A percentile compares a stretch with the other conserved stretches of the same genome.
phyloP scores from a whole-genome alignment of 2,888 invertebrate genomes.

The Baccha elongata region DNA sequence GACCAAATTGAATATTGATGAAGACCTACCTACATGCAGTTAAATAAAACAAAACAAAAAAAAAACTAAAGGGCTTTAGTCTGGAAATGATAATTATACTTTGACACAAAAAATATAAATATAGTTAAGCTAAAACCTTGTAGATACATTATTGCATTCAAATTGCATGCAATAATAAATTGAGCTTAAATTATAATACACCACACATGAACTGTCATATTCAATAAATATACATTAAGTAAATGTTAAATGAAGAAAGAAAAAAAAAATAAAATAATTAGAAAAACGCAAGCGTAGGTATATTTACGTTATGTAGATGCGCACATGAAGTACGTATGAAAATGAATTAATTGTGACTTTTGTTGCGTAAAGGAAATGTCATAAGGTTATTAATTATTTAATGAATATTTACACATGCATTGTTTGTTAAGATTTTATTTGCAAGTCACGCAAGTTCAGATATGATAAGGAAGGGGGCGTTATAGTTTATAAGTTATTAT shows the following conservation, averaged over 20 bases:
- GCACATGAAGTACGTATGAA: slow-evolving; percentile 6
- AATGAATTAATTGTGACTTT: slow-evolving; percentile 51
- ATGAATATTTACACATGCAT: slow-evolving; percentile 40
- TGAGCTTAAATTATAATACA: slow-evolving; percentile 39
- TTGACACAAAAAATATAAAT: slow-evolving; percentile 40
- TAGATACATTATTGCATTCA: slow-evolving; percentile 22
- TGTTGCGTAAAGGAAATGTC: slow-evolving; percentile 63
- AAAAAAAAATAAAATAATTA: not conserved
- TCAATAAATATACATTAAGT: slow-evolving; percentile 49
- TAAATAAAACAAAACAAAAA: slow-evolving; percentile 20
- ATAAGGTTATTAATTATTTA: slow-evolving; percentile 58
- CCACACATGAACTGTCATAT: slow-evolving; percentile 50
- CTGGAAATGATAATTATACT: slow-evolving; percentile 63
- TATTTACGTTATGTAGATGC: slow-evolving; percentile 8
- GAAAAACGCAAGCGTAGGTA: slow-evolving; percentile 29
- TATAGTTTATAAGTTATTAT: not conserved
- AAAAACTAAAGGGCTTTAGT: slow-evolving; percentile 53
- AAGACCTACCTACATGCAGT: slow-evolving; percentile 4
- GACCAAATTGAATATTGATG: slow-evolving; percentile 70
- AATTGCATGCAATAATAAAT: slow-evolving; percentile 43
- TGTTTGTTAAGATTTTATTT: slow-evolving; percentile 21
- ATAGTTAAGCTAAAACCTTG: slow-evolving; percentile 27
- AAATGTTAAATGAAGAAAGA: slow-evolving; percentile 43
- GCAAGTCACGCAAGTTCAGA: slow-evolving; percentile 53
- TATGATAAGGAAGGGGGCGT: slow-evolving; percentile 27